Evolutionary conservation across 2,797 vertebrate species (phyloP), one percentile per base, ranked within the genome.

Genomic region (Phrynocephalus guinanensis): DNA sequence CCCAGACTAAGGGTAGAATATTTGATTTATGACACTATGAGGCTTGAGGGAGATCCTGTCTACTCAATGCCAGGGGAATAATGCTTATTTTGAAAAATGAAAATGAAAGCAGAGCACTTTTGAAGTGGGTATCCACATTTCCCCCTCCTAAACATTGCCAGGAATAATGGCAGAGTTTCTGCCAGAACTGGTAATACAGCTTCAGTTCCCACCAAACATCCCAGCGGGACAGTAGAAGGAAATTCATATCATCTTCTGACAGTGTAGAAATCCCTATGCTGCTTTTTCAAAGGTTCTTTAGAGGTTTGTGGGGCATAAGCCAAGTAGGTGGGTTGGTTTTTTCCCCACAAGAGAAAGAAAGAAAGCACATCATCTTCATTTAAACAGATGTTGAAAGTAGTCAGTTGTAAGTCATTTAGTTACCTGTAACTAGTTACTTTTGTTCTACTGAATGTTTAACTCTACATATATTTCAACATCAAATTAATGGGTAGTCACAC

Each of bases 21-120:
- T 85, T 88, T 85, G 52, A 88, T 68, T 88, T 81, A 85, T 76
- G 83, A 44, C 72, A 73, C 60, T 81, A 85, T 83, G 87, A 88
- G 68, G 70, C 63, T 81, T 68, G 63, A 85, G 48, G 48, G 78
- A 67, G 50, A 85, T 81, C 66, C 44, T 75, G 83, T 15, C 78
- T 73, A 33, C 10, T 66, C 63, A 28, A 6, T 86, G 81, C 76
- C 85, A 81, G 52, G 70, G 60, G 11, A 93, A 86, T 83, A 33
- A 67, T 87, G 68, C 79, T 16, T 68, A 26, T 90, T 87, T 90
- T 89, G 56, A 89, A 91, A 88, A 90, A 10, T 75, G 83, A 82
- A 30, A 91, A 91, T 82, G 28, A 28, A 89, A 90, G 91, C 48
- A 15, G 85, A 87, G 44, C 86, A 70, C 20, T 8, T 88, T 81